Evolutionary conservation across 1,140 invertebrate species (phyloP).

Genomic region (Bombus soroeensis): DNA sequence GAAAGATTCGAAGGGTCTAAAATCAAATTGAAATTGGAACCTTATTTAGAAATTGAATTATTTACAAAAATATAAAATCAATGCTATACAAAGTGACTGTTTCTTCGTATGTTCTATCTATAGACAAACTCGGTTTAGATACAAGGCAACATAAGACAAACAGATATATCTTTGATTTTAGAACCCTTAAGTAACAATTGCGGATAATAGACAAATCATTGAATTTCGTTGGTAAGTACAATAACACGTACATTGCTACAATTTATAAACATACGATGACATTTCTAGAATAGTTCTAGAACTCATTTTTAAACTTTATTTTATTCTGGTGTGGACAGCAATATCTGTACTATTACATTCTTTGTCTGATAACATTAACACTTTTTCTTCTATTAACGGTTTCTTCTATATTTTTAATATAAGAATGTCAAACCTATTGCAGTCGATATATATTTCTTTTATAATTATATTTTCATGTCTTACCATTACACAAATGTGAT

Average conservation of each 20-base stretch:
- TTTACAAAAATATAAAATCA: conserved; percentile 68
- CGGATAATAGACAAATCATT: conserved; percentile 65
- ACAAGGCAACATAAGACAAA: conserved; percentile 50
- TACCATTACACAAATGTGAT: conserved; percentile 45
- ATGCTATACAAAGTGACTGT: conserved; percentile 63
- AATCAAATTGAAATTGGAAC: conserved; percentile 57
- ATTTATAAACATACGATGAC: conserved; percentile 58
- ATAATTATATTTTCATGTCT: conserved; percentile 54
- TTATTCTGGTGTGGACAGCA: conserved; percentile 65
- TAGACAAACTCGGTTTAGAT: conserved; percentile 40
- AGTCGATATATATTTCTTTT: conserved; percentile 62
- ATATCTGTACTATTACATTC: conserved; percentile 66
- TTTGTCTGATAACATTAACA: conserved; percentile 65
- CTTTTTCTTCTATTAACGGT: conserved; percentile 63
- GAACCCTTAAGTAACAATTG: conserved; percentile 72
- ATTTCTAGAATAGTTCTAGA: conserved; percentile 52
- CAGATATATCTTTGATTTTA: conserved; percentile 65
- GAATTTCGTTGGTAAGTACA: conserved; percentile 69
- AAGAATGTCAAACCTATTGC: conserved; percentile 64
- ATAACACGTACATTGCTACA: conserved; percentile 60
- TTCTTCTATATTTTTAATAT: conserved; percentile 61
- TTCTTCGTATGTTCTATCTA: conserved; percentile 56
- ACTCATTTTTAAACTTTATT: conserved; percentile 56
- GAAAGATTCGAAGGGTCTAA: conserved; percentile 61
- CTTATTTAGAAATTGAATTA: conserved; percentile 55